Conservation (phyloP, 2,888 invertebrate genomes). For the Zygaena filipendulae region DNA sequence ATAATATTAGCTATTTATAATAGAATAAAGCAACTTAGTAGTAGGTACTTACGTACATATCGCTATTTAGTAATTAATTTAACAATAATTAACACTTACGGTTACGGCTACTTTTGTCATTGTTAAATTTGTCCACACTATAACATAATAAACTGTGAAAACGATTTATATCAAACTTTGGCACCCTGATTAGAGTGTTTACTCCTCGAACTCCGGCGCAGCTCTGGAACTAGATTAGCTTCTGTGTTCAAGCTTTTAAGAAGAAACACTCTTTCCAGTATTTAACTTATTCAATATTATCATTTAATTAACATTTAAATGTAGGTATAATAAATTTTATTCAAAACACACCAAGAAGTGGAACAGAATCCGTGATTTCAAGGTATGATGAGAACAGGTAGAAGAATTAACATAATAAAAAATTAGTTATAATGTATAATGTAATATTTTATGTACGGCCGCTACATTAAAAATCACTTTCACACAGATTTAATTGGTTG, state of each 20-base stretch:
- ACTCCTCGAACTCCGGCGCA: constrained; percentile 38
- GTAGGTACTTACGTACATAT: constrained; percentile 30
- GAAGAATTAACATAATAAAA: constrained; percentile 27
- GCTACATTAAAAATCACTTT: too few species aligned
- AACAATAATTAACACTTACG: constrained; percentile 6
- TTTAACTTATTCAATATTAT: constrained; percentile 43
- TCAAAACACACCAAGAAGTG: constrained; percentile 51
- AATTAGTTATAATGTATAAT: constrained; percentile 3
- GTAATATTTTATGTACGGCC: constrained; percentile 1
- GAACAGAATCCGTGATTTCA: constrained; percentile 47
- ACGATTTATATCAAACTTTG: too few species aligned
- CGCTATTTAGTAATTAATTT: constrained; percentile 23
- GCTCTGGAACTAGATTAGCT: constrained; percentile 54
- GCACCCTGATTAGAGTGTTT: constrained; percentile 27
- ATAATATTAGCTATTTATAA: constrained; percentile 1
- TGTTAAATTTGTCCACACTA: too few species aligned
- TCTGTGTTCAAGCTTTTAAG: constrained; percentile 29
- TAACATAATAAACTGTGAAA: too few species aligned
- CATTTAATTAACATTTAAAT: constrained; percentile 58
- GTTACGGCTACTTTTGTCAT: too few species aligned
- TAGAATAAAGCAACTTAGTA: constrained; percentile 5
- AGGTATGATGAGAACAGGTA: constrained; percentile 49
- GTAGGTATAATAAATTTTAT: constrained; percentile 46
- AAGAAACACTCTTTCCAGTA: constrained; percentile 28
- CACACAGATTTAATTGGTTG: too few species aligned